Conservation (phyloP, 2,888 invertebrate genomes). For the Euplagia quadripunctaria region DNA sequence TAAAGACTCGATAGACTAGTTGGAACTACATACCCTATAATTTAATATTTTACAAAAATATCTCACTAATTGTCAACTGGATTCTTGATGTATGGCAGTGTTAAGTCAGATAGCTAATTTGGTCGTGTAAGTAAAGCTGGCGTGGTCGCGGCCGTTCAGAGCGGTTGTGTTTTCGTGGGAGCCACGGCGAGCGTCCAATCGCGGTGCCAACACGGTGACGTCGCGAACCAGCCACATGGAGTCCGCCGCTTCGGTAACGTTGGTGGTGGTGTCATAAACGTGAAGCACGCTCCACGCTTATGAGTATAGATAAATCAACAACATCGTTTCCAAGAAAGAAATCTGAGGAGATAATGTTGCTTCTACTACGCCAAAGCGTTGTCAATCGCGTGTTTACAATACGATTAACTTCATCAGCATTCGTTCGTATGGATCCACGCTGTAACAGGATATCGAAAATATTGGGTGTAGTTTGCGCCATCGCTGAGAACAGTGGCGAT, state of each 20-base stretch:
- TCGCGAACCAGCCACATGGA: constrained; percentile 57
- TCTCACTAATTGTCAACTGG: constrained; percentile 70
- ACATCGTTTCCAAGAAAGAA: constrained; percentile 91
- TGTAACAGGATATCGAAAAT: constrained; percentile 88
- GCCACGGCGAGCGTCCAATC: constrained; percentile 68
- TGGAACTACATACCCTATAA: constrained; percentile 55
- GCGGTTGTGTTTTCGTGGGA: constrained; percentile 58
- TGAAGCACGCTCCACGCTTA: constrained; percentile 77
- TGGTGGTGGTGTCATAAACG: constrained; percentile 77
- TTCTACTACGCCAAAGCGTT: constrained; percentile 89
- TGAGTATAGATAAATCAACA: constrained; percentile 89
- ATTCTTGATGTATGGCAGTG: constrained; percentile 63
- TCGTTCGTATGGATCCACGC: constrained; percentile 88
- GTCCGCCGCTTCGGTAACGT: constrained; percentile 70
- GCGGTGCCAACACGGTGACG: constrained; percentile 41
- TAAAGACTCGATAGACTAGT: constrained; percentile 72
- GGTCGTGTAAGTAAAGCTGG: constrained; percentile 57
- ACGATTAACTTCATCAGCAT: constrained; percentile 90
- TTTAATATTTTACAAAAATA: constrained; percentile 62
- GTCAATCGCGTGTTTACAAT: constrained; percentile 90
- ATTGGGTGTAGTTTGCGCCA: constrained; percentile 92
- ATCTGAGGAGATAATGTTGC: constrained; percentile 92
- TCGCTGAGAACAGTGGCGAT: constrained; percentile 88
- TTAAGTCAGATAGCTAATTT: constrained; percentile 59
- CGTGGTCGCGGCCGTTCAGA: constrained; percentile 50